A percentile compares a stretch with the other conserved stretches of the same genome.
These are phyloP conservation scores for Drosophila incognita DNA, from an alignment of 2,888 invertebrate species.

Conservation along the genomic window DNA sequence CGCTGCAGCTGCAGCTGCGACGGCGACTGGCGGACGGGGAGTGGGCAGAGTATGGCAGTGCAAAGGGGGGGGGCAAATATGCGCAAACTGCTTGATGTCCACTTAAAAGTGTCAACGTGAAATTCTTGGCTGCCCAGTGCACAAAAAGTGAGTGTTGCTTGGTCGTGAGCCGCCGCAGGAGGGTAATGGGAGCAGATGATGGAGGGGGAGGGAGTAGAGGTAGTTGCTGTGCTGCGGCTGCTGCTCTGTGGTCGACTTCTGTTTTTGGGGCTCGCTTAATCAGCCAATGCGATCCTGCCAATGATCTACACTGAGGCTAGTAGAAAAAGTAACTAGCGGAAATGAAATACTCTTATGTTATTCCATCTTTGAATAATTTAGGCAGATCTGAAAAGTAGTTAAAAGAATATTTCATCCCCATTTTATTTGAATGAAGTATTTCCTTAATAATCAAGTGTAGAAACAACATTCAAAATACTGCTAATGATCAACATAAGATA, in stretches of 20 bases:
- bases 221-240: constrained; percentile 13
- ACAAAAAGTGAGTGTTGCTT: constrained; percentile 68
- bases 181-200: constrained; percentile 8
- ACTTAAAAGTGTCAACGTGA: constrained; percentile 83
- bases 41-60: not conserved
- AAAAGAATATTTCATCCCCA: not conserved
- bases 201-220: constrained; percentile 7
- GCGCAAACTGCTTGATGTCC: constrained; percentile 82
- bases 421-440: not conserved
- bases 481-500: not conserved
- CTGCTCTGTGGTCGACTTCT: constrained; percentile 56
- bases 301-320: constrained; percentile 32
- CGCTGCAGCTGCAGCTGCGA: constrained; percentile 47
- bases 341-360: not conserved
- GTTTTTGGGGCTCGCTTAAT: constrained; percentile 38
- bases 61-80: constrained; percentile 53
- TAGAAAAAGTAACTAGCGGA: not conserved
- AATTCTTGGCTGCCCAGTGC: constrained; percentile 75
- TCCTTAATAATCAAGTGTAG: not conserved
- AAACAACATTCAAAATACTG: not conserved
- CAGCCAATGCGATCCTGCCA: constrained; percentile 16
- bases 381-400: not conserved
- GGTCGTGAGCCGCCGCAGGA: constrained; percentile 51
- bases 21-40: not conserved
- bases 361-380: not conserved